phyloP scores from a whole-genome alignment of 2,113 vertebrate genomes.

The Spheniscus mendiculus region DNA sequence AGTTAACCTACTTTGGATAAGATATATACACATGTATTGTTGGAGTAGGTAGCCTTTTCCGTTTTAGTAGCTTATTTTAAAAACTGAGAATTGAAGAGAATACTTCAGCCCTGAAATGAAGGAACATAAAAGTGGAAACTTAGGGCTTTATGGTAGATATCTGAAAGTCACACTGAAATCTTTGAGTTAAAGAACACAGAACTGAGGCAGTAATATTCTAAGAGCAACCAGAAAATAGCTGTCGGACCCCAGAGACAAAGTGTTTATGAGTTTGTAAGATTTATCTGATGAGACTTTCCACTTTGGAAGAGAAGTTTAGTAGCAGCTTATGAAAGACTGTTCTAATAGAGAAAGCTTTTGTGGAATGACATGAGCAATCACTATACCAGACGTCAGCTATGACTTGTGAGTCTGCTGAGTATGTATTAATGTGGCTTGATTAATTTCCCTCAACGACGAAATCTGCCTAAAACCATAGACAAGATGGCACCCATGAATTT shows the following conservation, averaged over 20 bases:
- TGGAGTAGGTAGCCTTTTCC: neutral
- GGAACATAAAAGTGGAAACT: neutral
- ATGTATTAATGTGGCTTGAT: constrained; percentile 34
- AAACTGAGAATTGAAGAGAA: constrained; percentile 39
- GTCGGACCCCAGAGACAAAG: neutral
- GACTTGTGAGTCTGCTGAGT: constrained; percentile 27
- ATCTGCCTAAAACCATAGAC: constrained; percentile 34
- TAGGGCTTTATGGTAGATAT: neutral
- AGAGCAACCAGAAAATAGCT: constrained; percentile 5
- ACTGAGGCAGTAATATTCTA: constrained; percentile 12
- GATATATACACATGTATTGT: neutral
- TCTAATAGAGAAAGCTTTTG: constrained; percentile 8
- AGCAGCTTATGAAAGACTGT: neutral
- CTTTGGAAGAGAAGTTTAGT: constrained; percentile 25
- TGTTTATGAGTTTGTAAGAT: constrained; percentile 22
- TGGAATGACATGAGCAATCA: neutral
- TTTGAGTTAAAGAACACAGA: neutral
- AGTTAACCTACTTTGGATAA: constrained; percentile 5
- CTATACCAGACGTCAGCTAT: neutral
- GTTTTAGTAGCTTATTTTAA: neutral
- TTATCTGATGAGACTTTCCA: constrained; percentile 2
- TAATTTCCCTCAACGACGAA: constrained; percentile 27
- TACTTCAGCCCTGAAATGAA: constrained; percentile 46
- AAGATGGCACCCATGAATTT: constrained; percentile 11
- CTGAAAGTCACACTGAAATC: constrained; percentile 13